Evolutionary conservation across 2,797 vertebrate species (phyloP).

Genomic region (Pipistrellus pygmaeus): DNA sequence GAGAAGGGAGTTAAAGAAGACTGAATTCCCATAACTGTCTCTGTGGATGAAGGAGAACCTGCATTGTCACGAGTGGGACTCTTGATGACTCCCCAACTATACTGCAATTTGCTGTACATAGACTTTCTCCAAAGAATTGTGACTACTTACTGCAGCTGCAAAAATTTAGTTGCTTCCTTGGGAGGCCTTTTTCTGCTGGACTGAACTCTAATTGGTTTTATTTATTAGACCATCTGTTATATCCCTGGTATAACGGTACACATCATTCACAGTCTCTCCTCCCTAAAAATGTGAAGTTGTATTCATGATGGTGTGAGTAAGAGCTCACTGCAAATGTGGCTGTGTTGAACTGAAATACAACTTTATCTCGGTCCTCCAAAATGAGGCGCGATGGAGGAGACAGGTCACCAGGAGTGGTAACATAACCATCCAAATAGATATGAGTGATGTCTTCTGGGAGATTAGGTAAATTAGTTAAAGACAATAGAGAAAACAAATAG

Average conservation of each 20-base stretch:
- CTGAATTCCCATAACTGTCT: neutral
- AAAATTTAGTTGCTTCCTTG: neutral
- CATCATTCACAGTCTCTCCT: neutral
- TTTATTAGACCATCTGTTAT: slow-evolving; percentile 47
- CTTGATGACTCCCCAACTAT: neutral
- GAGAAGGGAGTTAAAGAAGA: neutral
- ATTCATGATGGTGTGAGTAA: neutral
- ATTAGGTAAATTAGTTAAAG: neutral
- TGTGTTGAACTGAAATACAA: neutral
- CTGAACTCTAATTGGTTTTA: slow-evolving; percentile 58
- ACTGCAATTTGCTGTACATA: neutral
- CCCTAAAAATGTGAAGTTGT: neutral
- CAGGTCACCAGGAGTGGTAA: neutral
- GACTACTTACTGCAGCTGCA: neutral
- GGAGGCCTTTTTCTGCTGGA: neutral
- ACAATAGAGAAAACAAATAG: neutral
- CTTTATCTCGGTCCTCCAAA: neutral
- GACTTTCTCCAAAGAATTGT: neutral
- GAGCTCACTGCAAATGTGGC: neutral
- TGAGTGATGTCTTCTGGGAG: neutral
- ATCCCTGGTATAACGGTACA: neutral
- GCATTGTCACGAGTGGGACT: neutral
- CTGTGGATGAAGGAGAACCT: neutral
- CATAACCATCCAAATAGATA: neutral
- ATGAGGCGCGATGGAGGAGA: neutral